Evolutionary conservation across 2,888 invertebrate genomes (phyloP).

Genomic region (Tortrix viridana): DNA sequence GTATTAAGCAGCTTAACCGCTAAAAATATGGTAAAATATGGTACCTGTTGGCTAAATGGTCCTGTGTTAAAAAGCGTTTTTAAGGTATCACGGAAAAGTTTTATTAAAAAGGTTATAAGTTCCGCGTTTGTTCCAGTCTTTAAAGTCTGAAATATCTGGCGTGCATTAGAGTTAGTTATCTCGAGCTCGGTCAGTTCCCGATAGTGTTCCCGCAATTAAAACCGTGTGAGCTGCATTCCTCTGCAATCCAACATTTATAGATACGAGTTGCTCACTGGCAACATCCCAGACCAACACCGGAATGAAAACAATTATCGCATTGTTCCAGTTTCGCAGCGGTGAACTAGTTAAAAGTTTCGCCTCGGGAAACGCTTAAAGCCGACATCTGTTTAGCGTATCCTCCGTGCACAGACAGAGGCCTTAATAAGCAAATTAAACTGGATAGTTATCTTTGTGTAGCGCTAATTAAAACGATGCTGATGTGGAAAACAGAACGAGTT

Average conservation of each 20-base stretch:
- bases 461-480: slow-evolving; percentile 31
- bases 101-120: too few species aligned
- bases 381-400: slow-evolving; percentile 32
- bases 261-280: slow-evolving; percentile 27
- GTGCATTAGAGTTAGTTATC: not conserved
- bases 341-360: slow-evolving; percentile 36
- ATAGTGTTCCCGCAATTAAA: slow-evolving; percentile 21
- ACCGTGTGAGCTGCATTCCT: slow-evolving; percentile 15
- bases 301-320: slow-evolving; percentile 38
- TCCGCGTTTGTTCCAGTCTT: too few species aligned
- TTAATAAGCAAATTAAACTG: slow-evolving; percentile 32
- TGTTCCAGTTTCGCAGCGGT: slow-evolving; percentile 35
- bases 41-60: not conserved
- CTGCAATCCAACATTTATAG: slow-evolving; percentile 28
- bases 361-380: slow-evolving; percentile 23
- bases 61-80: not conserved
- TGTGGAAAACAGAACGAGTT: slow-evolving; percentile 12
- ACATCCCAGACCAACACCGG: slow-evolving; percentile 35
- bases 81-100: too few species aligned
- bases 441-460: slow-evolving; percentile 15
- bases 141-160: not conserved
- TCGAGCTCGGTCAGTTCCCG: slow-evolving; percentile 4
- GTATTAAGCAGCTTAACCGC: too few species aligned
- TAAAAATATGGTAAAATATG: too few species aligned
- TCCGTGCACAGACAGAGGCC: slow-evolving; percentile 10